These are phyloP conservation scores for Ennomos quercinarius DNA, from an alignment of 2,888 invertebrate genomes.

Conservation along the genomic window DNA sequence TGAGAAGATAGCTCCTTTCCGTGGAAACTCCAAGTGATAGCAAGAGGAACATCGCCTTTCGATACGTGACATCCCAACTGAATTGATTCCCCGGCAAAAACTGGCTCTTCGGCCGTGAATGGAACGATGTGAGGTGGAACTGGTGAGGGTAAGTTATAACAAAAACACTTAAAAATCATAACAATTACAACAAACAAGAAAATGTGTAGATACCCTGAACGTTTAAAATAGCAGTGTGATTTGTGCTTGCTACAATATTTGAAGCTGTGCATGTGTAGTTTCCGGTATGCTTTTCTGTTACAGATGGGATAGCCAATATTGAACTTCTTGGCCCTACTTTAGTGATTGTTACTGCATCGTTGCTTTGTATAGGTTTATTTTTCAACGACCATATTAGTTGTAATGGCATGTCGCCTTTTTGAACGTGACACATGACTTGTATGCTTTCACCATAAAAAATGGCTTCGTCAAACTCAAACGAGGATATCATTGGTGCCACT, in stretches of 20 bases:
- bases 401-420: conserved; percentile 90
- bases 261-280: conserved; percentile 91
- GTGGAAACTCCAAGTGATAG: conserved; percentile 91
- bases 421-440: conserved; percentile 84
- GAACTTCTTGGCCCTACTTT: conserved; percentile 87
- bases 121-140: conserved; percentile 88
- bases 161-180: conserved; percentile 48
- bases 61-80: conserved; percentile 87
- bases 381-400: conserved; percentile 89
- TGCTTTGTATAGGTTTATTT: conserved; percentile 76
- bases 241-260: conserved; percentile 88
- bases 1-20: conserved; percentile 82
- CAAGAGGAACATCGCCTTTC: conserved; percentile 89
- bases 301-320: conserved; percentile 87
- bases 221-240: conserved; percentile 86
- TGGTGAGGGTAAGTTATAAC: conserved; percentile 65
- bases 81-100: conserved; percentile 87
- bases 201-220: conserved; percentile 86
- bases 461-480: conserved; percentile 85
- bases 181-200: conserved; percentile 51
- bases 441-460: conserved; percentile 86
- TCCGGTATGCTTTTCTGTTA: conserved; percentile 89
- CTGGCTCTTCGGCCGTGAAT: conserved; percentile 86
- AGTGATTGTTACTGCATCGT: conserved; percentile 78
- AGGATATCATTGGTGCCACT: conserved; percentile 86